Percentiles rank a stretch among this genome's conserved stretches.
Evolutionary conservation across 2,888 invertebrate genomes (phyloP).

Genomic region (Drosophila fungiperda): DNA sequence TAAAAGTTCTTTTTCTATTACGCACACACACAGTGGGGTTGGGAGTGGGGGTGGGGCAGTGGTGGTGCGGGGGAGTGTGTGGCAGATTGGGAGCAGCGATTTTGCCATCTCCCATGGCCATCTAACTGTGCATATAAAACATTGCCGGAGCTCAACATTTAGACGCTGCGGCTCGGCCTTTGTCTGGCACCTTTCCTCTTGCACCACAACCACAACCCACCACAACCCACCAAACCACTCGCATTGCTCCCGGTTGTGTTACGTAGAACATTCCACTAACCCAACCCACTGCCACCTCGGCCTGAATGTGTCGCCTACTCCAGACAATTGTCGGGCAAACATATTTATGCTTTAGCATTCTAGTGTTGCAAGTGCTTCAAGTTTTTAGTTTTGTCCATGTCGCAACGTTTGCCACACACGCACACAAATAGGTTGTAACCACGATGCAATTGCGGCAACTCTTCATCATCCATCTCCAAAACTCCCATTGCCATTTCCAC

Average conservation of each 20-base stretch:
- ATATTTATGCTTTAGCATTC: constrained; percentile 69
- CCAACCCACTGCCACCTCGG: constrained; percentile 11
- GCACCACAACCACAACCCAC: constrained; percentile 2
- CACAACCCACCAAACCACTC: background rate
- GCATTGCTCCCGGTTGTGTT: constrained; percentile 46
- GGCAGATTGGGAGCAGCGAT: background rate
- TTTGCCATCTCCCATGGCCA: constrained; percentile 53
- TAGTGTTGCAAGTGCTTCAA: constrained; percentile 52
- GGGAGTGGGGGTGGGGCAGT: background rate
- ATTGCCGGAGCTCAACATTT: constrained; percentile 70
- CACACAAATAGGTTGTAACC: constrained; percentile 63
- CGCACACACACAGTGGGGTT: constrained; percentile 54
- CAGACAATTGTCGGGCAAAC: constrained; percentile 67
- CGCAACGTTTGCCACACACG: constrained; percentile 27
- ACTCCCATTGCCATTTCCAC: constrained; percentile 6
- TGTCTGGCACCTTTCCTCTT: constrained; percentile 54
- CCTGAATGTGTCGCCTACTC: constrained; percentile 56
- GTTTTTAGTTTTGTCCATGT: constrained; percentile 58
- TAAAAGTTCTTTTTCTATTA: constrained; percentile 81
- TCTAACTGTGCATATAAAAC: constrained; percentile 64
- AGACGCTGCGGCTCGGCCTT: constrained; percentile 50
- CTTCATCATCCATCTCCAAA: constrained; percentile 37
- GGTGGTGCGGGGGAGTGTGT: too few relatives aligned
- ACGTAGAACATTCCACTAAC: constrained; percentile 17
- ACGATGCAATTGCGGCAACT: constrained; percentile 70